Conservation (phyloP, 2,888 invertebrate genomes). For the Stegana nigrithorax region DNA sequence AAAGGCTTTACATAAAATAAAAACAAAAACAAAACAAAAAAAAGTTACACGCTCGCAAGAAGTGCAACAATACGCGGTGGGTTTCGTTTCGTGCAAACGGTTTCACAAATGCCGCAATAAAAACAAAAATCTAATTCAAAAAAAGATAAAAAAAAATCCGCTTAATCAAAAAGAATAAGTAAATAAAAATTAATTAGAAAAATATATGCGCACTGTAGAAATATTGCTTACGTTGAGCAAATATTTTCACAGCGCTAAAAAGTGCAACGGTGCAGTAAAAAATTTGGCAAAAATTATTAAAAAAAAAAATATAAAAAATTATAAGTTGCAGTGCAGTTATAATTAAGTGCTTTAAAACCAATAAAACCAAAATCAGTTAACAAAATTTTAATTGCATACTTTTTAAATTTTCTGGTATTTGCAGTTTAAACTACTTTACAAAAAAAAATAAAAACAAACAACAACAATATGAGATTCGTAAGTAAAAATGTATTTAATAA, state of each 20-base stretch:
- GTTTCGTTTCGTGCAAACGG: slow-evolving; percentile 10
- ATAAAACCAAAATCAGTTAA: not conserved
- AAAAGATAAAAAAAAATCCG: not conserved
- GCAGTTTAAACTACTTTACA: slow-evolving; percentile 6
- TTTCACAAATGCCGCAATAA: not conserved
- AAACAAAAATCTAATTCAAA: not conserved
- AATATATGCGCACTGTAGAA: too few relatives aligned
- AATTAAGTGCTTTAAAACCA: slow-evolving; percentile 1
- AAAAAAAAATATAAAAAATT: not conserved
- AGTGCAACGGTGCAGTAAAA: not conserved
- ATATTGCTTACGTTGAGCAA: too few relatives aligned
- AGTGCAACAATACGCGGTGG: slow-evolving; percentile 8
- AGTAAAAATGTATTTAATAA: slow-evolving; percentile 32
- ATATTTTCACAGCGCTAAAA: not conserved
- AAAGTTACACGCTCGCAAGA: slow-evolving; percentile 8
- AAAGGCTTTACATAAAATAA: slow-evolving; percentile 23
- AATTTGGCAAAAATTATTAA: not conserved
- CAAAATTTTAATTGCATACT: slow-evolving; percentile 29
- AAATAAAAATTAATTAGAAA: not conserved
- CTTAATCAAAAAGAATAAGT: not conserved
- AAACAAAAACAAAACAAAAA: not conserved
- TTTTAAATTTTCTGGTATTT: slow-evolving; percentile 23
- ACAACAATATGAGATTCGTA: slow-evolving; percentile 54
- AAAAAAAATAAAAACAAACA: slow-evolving; percentile 19
- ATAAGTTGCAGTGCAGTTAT: not conserved